Base-by-base conservation (phyloP, 2,797 vertebrate genomes). In the Percopsis omiscomaycus region DNA sequence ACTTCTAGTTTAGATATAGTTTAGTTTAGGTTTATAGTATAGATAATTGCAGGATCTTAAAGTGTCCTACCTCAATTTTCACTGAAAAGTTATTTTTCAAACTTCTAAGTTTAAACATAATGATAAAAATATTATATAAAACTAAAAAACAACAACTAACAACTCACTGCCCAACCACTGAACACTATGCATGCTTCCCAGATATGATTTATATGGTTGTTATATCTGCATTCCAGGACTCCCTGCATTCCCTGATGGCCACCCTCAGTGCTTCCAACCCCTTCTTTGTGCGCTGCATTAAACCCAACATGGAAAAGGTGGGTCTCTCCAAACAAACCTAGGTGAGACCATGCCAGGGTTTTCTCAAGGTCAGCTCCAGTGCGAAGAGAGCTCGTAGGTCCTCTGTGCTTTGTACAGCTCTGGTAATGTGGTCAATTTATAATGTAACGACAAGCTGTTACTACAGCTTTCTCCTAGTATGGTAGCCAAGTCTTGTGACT, bases 261-360 rank as follows among this genome's bases (percentile, higher is more conserved):
- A 96, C 94, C 0, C 92, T 97, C 61, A 96, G 93, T 83, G 91
- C 92, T 68, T 96, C 94, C 74, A 96, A 97, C 77, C 96, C 96
- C 0, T 95, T 97, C 82, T 97, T 96, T 84, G 93, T 97, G 47
- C 96, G 96, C 80, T 97, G 96, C 90, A 96, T 97, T 86, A 97
- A 97, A 87, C 95, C 96, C 80, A 97, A 97, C 82, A 94, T 94
- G 84, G 90, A 94, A 70, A 97, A 97, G 94, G 95, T 95, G 89
- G 86, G 83, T 78, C 71, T 76, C 69, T 52, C 63, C 71, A 75
- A 82, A 78, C 82, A 71, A 28, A 75, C 44, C 65, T 54, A 52
- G 55, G 62, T 71, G 66, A 82, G 79, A 55, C 68, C 54, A 57
- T 78, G 69, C 68, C 82, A 87, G 75, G 63, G 4, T 71, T 64